Percentiles rank a stretch among this genome's conserved stretches.
These are phyloP conservation scores for Merluccius polli DNA, from an alignment of 2,797 vertebrate genomes.

Conservation along the genomic window DNA sequence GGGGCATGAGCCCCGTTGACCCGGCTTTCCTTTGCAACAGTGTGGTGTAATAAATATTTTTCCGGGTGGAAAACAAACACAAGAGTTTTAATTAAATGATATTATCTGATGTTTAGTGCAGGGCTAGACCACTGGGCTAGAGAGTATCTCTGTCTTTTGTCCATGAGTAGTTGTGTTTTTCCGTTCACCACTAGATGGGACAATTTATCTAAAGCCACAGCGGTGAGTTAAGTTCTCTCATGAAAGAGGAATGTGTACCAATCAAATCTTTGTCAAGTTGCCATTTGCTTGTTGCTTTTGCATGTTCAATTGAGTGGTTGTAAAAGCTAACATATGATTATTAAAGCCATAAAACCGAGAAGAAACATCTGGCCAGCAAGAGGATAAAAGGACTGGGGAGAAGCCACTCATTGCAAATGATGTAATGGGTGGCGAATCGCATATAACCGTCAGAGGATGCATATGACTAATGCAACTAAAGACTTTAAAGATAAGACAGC, in stretches of 20 bases:
- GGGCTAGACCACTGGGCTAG: background rate
- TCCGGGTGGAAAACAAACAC: background rate
- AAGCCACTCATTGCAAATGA: constrained; percentile 16
- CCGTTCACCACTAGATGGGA: constrained; percentile 64
- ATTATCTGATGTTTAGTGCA: constrained; percentile 5
- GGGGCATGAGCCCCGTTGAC: background rate
- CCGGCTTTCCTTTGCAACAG: background rate
- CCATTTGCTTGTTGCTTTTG: constrained; percentile 1
- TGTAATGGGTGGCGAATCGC: constrained; percentile 5
- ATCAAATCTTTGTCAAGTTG: constrained; percentile 12
- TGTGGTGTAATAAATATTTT: no score
- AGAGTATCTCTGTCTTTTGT: background rate
- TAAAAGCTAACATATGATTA: constrained; percentile 21
- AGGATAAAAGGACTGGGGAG: constrained; percentile 16
- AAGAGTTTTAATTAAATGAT: background rate
- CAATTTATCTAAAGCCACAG: constrained; percentile 51
- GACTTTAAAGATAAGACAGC: background rate
- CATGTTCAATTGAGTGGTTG: background rate
- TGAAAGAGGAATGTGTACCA: background rate
- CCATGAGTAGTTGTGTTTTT: constrained; percentile 44
- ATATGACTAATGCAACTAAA: background rate
- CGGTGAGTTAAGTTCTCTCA: constrained; percentile 5
- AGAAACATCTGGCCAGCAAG: background rate
- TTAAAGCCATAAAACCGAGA: constrained; percentile 7
- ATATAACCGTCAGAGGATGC: background rate